Evolutionary conservation across 2,113 vertebrate species (phyloP).

Genomic region (Rhabdornis inornatus): DNA sequence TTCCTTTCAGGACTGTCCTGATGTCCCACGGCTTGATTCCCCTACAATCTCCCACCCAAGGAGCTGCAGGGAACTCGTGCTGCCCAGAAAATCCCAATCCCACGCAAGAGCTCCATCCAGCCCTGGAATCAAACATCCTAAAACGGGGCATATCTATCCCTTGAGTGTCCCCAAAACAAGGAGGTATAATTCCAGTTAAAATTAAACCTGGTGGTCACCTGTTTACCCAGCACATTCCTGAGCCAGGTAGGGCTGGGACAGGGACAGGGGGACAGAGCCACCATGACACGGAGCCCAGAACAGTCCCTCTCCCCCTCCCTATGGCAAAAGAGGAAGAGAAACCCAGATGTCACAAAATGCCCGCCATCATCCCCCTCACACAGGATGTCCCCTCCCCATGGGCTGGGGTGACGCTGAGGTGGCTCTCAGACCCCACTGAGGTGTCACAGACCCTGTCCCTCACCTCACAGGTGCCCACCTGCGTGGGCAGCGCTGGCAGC

Average conservation of each 20-base stretch:
- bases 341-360: not conserved
- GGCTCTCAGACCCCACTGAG: not conserved
- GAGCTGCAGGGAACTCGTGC: accelerated
- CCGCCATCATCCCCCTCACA: accelerated
- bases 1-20: too few species aligned
- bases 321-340: not conserved
- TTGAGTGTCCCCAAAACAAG: not conserved
- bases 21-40: not conserved
- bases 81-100: not conserved
- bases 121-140: not conserved
- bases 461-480: not conserved
- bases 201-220: not conserved
- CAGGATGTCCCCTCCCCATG: not conserved
- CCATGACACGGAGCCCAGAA: not conserved
- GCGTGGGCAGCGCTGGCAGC: not conserved
- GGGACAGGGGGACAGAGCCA: not conserved
- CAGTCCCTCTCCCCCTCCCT: not conserved
- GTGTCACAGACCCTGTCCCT: accelerated
- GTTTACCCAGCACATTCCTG: not conserved
- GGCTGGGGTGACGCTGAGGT: not conserved
- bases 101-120: not conserved
- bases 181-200: not conserved
- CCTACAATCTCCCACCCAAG: not conserved
- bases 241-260: not conserved
- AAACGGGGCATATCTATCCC: not conserved